Conservation (phyloP, 1,140 invertebrate species). For the Drosophila ananassae region DNA sequence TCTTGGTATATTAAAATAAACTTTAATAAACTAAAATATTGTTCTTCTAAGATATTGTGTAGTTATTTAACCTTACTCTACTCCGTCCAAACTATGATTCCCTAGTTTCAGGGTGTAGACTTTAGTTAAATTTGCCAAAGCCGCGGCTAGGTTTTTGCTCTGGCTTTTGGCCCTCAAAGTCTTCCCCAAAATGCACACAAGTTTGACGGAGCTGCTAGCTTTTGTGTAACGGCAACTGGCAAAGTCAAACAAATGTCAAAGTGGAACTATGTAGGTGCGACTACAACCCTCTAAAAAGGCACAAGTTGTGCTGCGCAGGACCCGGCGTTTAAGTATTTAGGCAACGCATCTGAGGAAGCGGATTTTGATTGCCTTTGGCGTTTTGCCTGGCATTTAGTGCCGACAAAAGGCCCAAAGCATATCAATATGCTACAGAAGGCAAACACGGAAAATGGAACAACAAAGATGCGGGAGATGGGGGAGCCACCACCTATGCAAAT, state of each 20-base stretch:
- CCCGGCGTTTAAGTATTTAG: constrained; percentile 54
- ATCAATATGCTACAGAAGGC: constrained; percentile 50
- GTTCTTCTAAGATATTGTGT: too few relatives aligned
- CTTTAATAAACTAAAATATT: too few relatives aligned
- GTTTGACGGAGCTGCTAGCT: constrained; percentile 5
- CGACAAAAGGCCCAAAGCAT: constrained; percentile 56
- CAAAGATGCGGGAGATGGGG: background rate
- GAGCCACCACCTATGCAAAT: constrained; percentile 66
- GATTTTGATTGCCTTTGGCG: constrained; percentile 43
- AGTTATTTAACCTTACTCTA: background rate
- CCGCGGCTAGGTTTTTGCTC: background rate
- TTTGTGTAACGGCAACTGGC: constrained; percentile 17
- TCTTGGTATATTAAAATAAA: too few relatives aligned
- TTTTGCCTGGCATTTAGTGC: constrained; percentile 39
- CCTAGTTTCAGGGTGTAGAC: too few relatives aligned
- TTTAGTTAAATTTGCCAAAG: constrained; percentile 1
- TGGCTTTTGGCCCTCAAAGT: constrained; percentile 15
- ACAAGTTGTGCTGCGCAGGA: constrained; percentile 15
- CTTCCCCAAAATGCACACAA: constrained; percentile 22
- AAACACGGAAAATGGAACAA: constrained; percentile 13
- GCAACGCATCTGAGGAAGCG: constrained; percentile 7
- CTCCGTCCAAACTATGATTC: background rate
- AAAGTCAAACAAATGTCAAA: constrained; percentile 60
- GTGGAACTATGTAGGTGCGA: constrained; percentile 7
- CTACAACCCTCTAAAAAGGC: background rate